phyloP scores from a whole-genome alignment of 2,797 vertebrate genomes.

The Coregonus suidteri region DNA sequence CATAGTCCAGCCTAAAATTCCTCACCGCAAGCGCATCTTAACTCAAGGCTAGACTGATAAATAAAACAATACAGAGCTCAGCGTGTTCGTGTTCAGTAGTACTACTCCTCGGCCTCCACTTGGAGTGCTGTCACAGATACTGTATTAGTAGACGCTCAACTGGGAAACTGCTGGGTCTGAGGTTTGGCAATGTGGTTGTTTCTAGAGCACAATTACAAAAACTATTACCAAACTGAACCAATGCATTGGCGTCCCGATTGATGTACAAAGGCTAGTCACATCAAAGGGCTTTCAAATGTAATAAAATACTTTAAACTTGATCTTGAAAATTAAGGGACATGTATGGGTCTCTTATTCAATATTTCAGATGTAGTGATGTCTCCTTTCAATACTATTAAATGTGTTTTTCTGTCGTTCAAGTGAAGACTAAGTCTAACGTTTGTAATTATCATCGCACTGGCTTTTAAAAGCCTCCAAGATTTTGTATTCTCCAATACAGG shows the following conservation, averaged over 20 bases:
- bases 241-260: neutral
- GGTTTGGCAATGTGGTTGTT: neutral
- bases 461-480: slow-evolving; percentile 67
- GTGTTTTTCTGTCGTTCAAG: neutral
- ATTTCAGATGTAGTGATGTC: neutral
- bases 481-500: slow-evolving; percentile 70
- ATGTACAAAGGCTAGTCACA: no score
- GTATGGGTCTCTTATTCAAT: no score
- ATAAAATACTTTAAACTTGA: neutral
- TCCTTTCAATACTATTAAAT: neutral
- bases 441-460: slow-evolving; percentile 46
- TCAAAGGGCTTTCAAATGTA: neutral
- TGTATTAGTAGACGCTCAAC: slow-evolving; percentile 33
- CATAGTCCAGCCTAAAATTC: slow-evolving; percentile 76
- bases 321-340: neutral
- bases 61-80: slow-evolving; percentile 73
- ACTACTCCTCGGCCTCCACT: slow-evolving; percentile 60
- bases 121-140: slow-evolving; percentile 58
- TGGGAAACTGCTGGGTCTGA: slow-evolving; percentile 4
- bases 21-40: slow-evolving; percentile 70
- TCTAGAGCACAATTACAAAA: neutral
- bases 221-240: neutral
- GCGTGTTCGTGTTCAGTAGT: slow-evolving; percentile 42
- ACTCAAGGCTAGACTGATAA: slow-evolving; percentile 77
- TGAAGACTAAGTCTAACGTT: slow-evolving; percentile 14